Evolutionary conservation across 2,113 vertebrate genomes (phyloP).

Genomic region (Tylochromis polylepis): DNA sequence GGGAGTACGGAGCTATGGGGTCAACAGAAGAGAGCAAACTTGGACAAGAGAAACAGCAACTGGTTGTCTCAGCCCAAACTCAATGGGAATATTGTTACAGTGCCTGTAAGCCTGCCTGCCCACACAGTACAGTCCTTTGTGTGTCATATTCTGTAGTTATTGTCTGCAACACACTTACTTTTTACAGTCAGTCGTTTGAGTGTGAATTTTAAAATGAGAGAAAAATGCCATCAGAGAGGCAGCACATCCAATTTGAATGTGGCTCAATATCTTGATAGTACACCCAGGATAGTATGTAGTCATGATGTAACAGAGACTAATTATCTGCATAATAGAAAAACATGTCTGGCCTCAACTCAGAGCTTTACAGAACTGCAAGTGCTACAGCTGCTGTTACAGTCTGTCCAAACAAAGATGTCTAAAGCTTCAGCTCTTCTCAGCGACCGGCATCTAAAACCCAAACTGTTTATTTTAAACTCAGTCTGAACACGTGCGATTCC

Average conservation of each 20-base stretch:
- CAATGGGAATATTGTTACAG: conserved; percentile 29
- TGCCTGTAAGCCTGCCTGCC: neutral
- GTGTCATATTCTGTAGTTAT: neutral
- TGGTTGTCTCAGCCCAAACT: conserved; percentile 1
- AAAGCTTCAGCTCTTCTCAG: conserved; percentile 27
- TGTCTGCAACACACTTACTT: neutral
- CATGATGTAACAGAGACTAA: neutral
- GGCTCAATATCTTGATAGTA: neutral
- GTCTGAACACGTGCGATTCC: conserved; percentile 12
- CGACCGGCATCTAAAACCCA: conserved; percentile 36
- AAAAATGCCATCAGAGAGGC: neutral
- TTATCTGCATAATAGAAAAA: neutral
- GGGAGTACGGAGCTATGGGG: neutral
- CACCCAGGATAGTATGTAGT: neutral
- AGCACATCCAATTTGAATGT: neutral
- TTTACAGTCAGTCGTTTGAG: neutral
- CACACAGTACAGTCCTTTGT: neutral
- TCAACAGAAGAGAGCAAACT: conserved; percentile 21
- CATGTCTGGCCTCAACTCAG: neutral
- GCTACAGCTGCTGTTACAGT: conserved; percentile 11
- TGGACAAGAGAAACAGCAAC: conserved; percentile 28
- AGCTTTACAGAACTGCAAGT: neutral
- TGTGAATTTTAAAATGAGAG: neutral
- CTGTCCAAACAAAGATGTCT: conserved; percentile 35
- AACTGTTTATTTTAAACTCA: conserved; percentile 53